Evolutionary conservation across 2,113 vertebrate genomes (phyloP), one percentile per base, ranked within the genome.

Genomic region (Cichladusa arquata): DNA sequence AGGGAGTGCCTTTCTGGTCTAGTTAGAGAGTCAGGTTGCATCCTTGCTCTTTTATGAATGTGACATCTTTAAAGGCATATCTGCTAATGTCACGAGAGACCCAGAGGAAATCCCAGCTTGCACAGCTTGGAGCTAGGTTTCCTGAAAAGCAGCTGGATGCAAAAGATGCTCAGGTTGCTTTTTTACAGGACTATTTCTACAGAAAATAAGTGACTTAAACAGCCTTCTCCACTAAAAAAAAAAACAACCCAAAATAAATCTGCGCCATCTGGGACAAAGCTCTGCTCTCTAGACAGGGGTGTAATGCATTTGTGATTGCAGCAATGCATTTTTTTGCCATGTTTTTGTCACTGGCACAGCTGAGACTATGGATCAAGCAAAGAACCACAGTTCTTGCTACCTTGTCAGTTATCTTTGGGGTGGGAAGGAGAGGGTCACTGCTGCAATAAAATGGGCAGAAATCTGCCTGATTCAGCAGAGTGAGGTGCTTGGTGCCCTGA

Each of bases 1-100:
- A 72, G 76, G 34, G 88, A 92, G 20, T 5, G 80, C 69, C 90
- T 45, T 97, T 95, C 93, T 95, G 72, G 16, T 83, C 82, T 78
- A 44, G n/a, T 86, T 92, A 88, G 69, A 71, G 56, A 60, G 53
- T 81, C 88, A 81, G 92, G 83, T 93, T 77, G 69, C 69, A 65
- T 88, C 65, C 77, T 88, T 86, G 64, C 80, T 90, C 80, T 76
- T 90, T 81, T 92, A 81, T 71, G 65, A 93, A 78, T 45, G 80
- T 79, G 93, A 79, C 77, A 93, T 88, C 90, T 81, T 93, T 88
- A 93, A 88, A 92, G 79, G 48, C 19, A 0, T 78, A 56, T 81
- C 88, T 94, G 79, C 53, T 88, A 84, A 86, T 93, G 82, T 83
- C 82, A 88, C 0, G 0, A 53, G 93, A 50, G 65, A 81, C 51